phyloP scores from a whole-genome alignment of 2,113 vertebrate genomes.

The Coreoperca whiteheadi region DNA sequence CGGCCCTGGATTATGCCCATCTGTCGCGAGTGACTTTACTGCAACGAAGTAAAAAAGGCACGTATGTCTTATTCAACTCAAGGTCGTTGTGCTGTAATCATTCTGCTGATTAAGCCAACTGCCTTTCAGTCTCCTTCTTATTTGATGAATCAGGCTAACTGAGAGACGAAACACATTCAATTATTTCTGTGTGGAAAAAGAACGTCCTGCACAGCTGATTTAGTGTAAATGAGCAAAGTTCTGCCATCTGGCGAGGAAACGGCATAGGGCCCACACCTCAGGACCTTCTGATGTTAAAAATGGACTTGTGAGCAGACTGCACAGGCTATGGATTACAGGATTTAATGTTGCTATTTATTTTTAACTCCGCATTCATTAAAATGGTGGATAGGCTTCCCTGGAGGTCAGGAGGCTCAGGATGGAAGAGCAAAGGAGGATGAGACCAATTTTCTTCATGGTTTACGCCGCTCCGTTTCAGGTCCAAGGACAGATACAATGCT shows the following conservation, averaged over 20 bases:
- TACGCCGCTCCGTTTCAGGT: constrained; percentile 14
- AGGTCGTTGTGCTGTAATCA: constrained; percentile 25
- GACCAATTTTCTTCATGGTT: constrained; percentile 62
- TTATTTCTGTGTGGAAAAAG: constrained; percentile 26
- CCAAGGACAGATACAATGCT: constrained; percentile 58
- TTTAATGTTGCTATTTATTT: constrained; percentile 57
- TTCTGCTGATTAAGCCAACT: not conserved
- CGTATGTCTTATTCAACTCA: constrained; percentile 1
- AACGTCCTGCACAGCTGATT: constrained; percentile 26
- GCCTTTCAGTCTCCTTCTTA: constrained; percentile 1
- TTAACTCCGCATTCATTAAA: constrained; percentile 49
- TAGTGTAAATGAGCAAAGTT: constrained; percentile 18
- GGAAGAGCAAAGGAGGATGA: constrained; percentile 34
- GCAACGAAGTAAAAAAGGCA: not conserved
- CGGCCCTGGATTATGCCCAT: too few relatives aligned
- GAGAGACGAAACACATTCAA: constrained; percentile 13
- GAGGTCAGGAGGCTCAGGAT: constrained; percentile 42
- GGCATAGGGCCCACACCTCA: not conserved
- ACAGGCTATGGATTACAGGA: constrained; percentile 36
- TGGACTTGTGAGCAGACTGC: not conserved
- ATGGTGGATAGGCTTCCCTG: constrained; percentile 20
- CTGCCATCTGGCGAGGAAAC: not conserved
- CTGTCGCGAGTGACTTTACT: not conserved
- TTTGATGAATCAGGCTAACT: constrained; percentile 22
- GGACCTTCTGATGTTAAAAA: constrained; percentile 19